Percentiles rank a stretch among this genome's conserved stretches.
These are phyloP conservation scores for Oryzias woworae DNA, from an alignment of 2,113 vertebrate genomes.

Conservation along the genomic window DNA sequence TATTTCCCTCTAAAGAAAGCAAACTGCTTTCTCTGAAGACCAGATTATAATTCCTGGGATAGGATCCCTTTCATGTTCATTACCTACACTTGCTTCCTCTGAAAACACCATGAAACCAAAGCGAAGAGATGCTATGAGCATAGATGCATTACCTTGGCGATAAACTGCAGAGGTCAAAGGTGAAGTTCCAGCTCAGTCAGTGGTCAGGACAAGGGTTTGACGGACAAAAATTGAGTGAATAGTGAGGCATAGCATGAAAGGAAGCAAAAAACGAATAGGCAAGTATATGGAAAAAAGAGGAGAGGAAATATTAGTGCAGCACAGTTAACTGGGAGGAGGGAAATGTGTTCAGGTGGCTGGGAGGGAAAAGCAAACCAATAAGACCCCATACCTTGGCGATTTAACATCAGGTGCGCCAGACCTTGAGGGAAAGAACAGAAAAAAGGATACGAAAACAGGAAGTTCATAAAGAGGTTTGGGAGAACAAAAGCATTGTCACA, in stretches of 20 bases:
- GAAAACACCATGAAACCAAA: constrained; percentile 69
- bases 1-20: constrained; percentile 9
- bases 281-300: constrained; percentile 59
- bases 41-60: constrained; percentile 16
- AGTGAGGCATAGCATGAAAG: constrained; percentile 77
- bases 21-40: constrained; percentile 13
- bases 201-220: constrained; percentile 83
- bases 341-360: constrained; percentile 65
- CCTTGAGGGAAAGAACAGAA: constrained; percentile 86
- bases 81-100: constrained; percentile 37
- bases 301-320: constrained; percentile 72
- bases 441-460: constrained; percentile 84
- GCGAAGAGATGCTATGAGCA: constrained; percentile 71
- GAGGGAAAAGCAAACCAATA: constrained; percentile 74
- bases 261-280: constrained; percentile 68
- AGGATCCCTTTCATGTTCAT: constrained; percentile 15
- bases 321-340: constrained; percentile 64
- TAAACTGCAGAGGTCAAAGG: constrained; percentile 80
- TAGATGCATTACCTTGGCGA: constrained; percentile 80
- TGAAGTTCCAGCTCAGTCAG: constrained; percentile 82
- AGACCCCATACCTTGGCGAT: constrained; percentile 84
- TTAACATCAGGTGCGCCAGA: constrained; percentile 87
- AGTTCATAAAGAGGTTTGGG: constrained; percentile 84
- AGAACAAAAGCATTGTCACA: constrained; percentile 84
- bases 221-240: constrained; percentile 81